Base-by-base conservation (phyloP, 2,888 invertebrate genomes). In the Athripsodes cinereus region DNA sequence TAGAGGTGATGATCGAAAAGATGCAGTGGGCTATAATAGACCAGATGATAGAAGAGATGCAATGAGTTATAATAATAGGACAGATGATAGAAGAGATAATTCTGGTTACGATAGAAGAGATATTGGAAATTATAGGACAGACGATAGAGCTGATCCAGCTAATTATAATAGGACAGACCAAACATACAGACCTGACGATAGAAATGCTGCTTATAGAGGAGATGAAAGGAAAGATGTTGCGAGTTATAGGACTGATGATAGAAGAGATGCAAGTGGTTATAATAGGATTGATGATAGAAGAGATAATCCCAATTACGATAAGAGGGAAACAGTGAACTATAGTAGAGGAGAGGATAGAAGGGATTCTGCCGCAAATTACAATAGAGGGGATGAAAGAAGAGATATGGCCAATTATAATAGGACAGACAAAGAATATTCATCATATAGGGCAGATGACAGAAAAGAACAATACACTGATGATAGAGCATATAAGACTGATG, bases 371-470 rank as follows among this genome's bases (percentile, higher is more conserved):
- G 13, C 8, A 2, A n/a, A n/a, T n/a, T n/a, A n/a, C n/a, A 22
- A 50, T 21, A 10, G 21, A 26, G n/a, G 8, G 5, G 50, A 50
- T n/a, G 26, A 50, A 26, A 50, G 50, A 18, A 26, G 22, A 13
- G 22, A 50, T 40, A 13, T 13, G 2, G 16, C 16, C 8, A 19
- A 46, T 40, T 40, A 40, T 16, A 31, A 11, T 8, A 40, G n/a
- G 13, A 16, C 13, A 8, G 40, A 40, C 3, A 40, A 40, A n/a
- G 40, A 40, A 8, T n/a, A 53, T 40, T 16, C n/a, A 8, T 21
- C 55, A n/a, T 54, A 48, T 31, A 56, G 31, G 22, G 18, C 26
- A 10, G 56, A 51, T n/a, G 56, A 56, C 5, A 56, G 56, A 46
- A 31, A 19, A 18, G 52, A 52, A 2, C 31, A 31, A 35, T n/a